phyloP scores from a whole-genome alignment of 2,113 vertebrate species.

The Andinoacara biseriatus region DNA sequence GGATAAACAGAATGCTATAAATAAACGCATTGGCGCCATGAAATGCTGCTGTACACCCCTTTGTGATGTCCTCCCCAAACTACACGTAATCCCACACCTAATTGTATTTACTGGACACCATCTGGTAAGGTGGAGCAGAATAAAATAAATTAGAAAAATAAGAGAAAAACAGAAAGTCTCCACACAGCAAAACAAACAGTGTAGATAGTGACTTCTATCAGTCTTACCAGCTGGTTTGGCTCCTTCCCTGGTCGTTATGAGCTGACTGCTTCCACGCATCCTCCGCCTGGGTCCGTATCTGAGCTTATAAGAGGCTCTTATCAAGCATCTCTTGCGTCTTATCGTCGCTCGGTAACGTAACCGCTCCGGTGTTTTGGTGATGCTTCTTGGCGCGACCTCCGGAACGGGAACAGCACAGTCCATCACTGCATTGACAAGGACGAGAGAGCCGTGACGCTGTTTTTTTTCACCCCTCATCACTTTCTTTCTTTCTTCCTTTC shows the following conservation, averaged over 20 bases:
- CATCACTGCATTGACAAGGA: conserved; percentile 61
- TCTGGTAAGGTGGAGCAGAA: neutral
- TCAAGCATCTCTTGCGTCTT: conserved; percentile 49
- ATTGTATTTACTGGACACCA: neutral
- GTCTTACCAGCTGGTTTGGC: conserved; percentile 35
- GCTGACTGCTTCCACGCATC: neutral
- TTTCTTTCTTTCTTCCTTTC: neutral
- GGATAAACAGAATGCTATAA: too few relatives aligned
- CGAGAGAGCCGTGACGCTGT: conserved; percentile 37
- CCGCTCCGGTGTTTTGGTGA: conserved; percentile 27
- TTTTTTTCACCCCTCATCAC: neutral
- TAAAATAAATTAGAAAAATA: neutral
- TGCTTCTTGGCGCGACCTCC: conserved; percentile 55
- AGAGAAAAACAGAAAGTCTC: neutral
- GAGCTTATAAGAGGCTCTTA: conserved; percentile 61
- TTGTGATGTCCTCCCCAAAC: neutral
- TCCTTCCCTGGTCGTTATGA: neutral
- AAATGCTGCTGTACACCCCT: neutral
- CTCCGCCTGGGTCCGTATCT: neutral
- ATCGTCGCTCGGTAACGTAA: conserved; percentile 45
- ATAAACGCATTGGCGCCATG: too few relatives aligned
- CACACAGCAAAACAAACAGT: neutral
- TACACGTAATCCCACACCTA: neutral
- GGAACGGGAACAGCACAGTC: conserved; percentile 65
- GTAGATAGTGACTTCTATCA: neutral